Percentiles rank a stretch among this genome's conserved stretches.
Evolutionary conservation across 2,797 vertebrate species (phyloP).

Genomic region (Otus scops): DNA sequence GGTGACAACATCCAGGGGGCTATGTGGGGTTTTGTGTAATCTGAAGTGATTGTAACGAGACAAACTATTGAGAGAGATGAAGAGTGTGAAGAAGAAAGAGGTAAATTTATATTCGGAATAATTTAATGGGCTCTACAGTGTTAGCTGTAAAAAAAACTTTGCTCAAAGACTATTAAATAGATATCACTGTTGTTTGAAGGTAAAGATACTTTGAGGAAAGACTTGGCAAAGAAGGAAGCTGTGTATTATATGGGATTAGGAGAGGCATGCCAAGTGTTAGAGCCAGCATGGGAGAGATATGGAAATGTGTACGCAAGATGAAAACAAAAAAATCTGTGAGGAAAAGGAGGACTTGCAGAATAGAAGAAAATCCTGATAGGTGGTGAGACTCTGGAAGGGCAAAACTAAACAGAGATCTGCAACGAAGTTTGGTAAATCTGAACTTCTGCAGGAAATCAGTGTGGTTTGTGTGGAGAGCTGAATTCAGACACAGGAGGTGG

Average conservation of each 20-base stretch:
- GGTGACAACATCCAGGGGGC: slow-evolving; percentile 3
- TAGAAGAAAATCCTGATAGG: not conserved
- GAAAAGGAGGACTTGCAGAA: not conserved
- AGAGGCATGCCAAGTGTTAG: not conserved
- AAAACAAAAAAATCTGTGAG: not conserved
- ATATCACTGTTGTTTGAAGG: not conserved
- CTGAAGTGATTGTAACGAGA: not conserved
- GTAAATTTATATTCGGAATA: slow-evolving; percentile 19
- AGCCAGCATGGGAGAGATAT: not conserved
- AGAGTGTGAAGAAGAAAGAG: not conserved
- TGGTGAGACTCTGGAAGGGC: not conserved
- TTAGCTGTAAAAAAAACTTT: slow-evolving; percentile 28
- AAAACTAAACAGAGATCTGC: not conserved
- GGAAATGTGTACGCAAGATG: not conserved
- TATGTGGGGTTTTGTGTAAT: not conserved
- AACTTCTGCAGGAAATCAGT: not conserved
- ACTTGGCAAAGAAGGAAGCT: not conserved
- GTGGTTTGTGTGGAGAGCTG: not conserved
- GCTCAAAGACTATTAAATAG: not conserved
- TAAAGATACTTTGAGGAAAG: not conserved
- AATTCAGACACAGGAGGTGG: not conserved
- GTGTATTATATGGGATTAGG: not conserved
- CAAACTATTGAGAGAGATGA: not conserved
- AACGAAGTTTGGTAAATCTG: not conserved
- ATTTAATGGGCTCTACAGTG: not conserved